A percentile compares a stretch with the other conserved stretches of the same genome.
These are phyloP conservation scores for Drepanosiphum platanoidis DNA, from an alignment of 2,888 invertebrate genomes.

Conservation along the genomic window DNA sequence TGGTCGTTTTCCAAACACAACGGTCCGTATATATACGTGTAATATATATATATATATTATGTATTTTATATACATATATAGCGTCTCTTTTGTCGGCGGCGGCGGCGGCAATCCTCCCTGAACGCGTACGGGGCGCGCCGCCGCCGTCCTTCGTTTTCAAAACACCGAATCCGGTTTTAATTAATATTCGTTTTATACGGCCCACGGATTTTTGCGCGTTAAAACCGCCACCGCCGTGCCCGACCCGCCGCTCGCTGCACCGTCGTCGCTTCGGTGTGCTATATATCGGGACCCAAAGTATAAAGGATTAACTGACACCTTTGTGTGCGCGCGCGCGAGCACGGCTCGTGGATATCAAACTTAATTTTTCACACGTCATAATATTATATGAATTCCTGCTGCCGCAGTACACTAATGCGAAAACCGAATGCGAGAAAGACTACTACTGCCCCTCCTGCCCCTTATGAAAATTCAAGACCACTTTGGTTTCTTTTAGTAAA, in stretches of 20 bases:
- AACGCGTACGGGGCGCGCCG: neutral
- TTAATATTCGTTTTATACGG: slow-evolving; percentile 61
- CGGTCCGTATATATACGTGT: slow-evolving; percentile 2
- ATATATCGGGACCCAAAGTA: slow-evolving; percentile 22
- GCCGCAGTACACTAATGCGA: too few relatives aligned
- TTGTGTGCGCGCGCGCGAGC: neutral
- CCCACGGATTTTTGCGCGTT: slow-evolving; percentile 55
- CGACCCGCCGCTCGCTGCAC: neutral
- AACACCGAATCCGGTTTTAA: slow-evolving; percentile 60
- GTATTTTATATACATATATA: slow-evolving; percentile 4
- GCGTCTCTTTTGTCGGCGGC: slow-evolving; percentile 55
- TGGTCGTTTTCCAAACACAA: slow-evolving; percentile 60
- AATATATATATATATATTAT: neutral
- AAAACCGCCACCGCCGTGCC: neutral
- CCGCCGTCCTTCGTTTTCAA: slow-evolving; percentile 44
- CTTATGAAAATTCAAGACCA: too few relatives aligned
- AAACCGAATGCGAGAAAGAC: too few relatives aligned
- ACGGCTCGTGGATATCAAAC: neutral
- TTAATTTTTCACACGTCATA: slow-evolving; percentile 45
- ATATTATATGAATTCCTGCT: slow-evolving; percentile 11
- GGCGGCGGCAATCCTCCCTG: neutral
- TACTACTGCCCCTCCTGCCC: too few relatives aligned
- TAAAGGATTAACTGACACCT: slow-evolving; percentile 45
- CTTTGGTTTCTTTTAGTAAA: too few relatives aligned
- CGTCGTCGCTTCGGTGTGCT: neutral